These are phyloP conservation scores for Tineola bisselliella DNA, from an alignment of 2,888 invertebrate genomes.

Conservation along the genomic window DNA sequence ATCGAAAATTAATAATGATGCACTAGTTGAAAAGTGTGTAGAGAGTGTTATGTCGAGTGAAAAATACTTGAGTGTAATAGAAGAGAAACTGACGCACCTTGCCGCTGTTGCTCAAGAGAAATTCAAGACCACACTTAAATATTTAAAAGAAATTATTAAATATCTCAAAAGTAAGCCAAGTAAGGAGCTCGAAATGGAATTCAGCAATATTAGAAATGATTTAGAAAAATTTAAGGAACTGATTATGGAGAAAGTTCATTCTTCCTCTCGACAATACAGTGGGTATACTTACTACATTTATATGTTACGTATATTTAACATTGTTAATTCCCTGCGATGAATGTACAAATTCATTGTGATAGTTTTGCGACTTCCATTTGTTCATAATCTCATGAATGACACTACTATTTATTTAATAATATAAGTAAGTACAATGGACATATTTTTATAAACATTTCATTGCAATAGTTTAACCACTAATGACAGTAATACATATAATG, in stretches of 20 bases:
- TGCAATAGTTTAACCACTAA: too few species aligned
- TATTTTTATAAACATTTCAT: neutral
- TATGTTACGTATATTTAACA: too few species aligned
- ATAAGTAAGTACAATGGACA: neutral
- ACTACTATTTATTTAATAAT: neutral
- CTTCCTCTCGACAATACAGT: neutral
- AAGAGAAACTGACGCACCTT: constrained; percentile 38
- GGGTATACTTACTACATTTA: neutral
- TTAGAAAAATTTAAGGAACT: constrained; percentile 30
- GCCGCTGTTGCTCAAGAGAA: constrained; percentile 41
- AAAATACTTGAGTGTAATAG: constrained; percentile 44
- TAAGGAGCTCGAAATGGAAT: constrained; percentile 25
- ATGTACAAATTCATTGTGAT: too few species aligned
- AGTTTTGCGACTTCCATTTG: neutral
- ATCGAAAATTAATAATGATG: constrained; percentile 21
- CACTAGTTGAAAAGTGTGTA: constrained; percentile 45
- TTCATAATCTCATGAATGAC: neutral
- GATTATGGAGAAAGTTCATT: constrained; percentile 22
- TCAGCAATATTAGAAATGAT: constrained; percentile 30
- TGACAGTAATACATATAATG: too few species aligned
- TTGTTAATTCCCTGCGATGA: too few species aligned
- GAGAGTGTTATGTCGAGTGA: constrained; percentile 48
- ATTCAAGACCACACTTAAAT: constrained; percentile 39
- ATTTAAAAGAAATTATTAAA: constrained; percentile 38
- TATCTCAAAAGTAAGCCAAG: constrained; percentile 26